These are phyloP conservation scores for Cynopterus sphinx DNA, from an alignment of 2,797 vertebrate genomes.

Conservation along the genomic window DNA sequence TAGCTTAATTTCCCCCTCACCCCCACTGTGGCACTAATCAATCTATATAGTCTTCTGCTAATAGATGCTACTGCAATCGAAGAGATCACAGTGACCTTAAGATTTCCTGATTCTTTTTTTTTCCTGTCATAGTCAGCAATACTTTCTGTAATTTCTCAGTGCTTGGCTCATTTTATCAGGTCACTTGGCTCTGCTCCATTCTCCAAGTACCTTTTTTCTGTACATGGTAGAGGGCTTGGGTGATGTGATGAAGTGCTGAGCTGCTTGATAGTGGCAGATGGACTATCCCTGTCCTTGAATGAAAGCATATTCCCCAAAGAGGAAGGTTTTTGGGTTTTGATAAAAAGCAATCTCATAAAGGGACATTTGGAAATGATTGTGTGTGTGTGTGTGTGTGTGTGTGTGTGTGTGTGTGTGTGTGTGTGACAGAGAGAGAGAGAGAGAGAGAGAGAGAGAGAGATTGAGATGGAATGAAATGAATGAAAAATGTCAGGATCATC, in stretches of 20 bases:
- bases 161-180: constrained; percentile 41
- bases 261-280: not conserved
- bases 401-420: not conserved
- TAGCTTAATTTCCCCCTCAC: not conserved
- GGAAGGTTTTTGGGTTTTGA: not conserved
- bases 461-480: not conserved
- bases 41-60: constrained; percentile 28
- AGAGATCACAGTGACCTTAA: constrained; percentile 49
- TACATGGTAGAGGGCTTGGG: not conserved
- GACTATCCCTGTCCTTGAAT: constrained; percentile 4
- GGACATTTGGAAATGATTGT: not conserved
- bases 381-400: no score
- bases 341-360: constrained; percentile 3
- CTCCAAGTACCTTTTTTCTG: not conserved
- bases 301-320: not conserved
- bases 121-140: not conserved
- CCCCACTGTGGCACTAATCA: constrained; percentile 14
- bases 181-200: constrained; percentile 13
- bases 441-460: not conserved
- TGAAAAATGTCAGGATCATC: not conserved
- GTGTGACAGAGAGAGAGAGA: not conserved
- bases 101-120: not conserved
- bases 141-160: constrained; percentile 60
- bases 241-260: not conserved
- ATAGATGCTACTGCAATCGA: constrained; percentile 53